phyloP scores from a whole-genome alignment of 2,113 vertebrate genomes.

The Gymnogyps californianus region DNA sequence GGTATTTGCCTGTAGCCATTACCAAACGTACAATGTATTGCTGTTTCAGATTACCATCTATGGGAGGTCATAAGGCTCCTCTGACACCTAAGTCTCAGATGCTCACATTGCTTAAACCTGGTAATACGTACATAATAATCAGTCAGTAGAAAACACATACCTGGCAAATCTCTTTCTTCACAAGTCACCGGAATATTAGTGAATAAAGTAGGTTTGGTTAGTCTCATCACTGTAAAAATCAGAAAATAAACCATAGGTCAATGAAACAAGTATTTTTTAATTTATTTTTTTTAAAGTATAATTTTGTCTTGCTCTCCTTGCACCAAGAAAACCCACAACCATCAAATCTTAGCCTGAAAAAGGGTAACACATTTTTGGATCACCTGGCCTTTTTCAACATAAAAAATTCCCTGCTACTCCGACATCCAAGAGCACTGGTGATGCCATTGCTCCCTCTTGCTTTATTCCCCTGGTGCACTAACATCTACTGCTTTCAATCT shows the following conservation, averaged over 20 bases:
- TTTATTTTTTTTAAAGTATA: neutral
- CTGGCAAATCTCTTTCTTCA: conserved; percentile 95
- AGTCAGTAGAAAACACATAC: conserved; percentile 62
- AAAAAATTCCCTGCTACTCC: neutral
- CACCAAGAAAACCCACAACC: neutral
- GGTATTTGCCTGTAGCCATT: neutral
- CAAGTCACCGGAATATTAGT: conserved; percentile 97
- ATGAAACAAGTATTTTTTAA: neutral
- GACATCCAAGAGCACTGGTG: neutral
- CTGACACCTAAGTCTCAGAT: neutral
- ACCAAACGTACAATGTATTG: neutral
- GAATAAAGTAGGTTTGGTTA: conserved; percentile 97
- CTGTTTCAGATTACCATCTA: neutral
- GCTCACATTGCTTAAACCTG: neutral
- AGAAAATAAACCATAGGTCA: conserved; percentile 1
- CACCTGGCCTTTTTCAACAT: neutral
- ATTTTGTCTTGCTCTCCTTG: neutral
- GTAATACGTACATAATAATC: neutral
- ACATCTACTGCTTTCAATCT: neutral
- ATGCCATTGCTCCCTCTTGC: neutral
- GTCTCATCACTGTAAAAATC: conserved; percentile 88
- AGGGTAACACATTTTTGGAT: neutral
- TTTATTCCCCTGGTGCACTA: neutral
- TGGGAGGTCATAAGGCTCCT: neutral
- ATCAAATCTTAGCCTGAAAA: neutral